Conservation (phyloP, 1,140 invertebrate species). For the Pentalonia nigronervosa region DNA sequence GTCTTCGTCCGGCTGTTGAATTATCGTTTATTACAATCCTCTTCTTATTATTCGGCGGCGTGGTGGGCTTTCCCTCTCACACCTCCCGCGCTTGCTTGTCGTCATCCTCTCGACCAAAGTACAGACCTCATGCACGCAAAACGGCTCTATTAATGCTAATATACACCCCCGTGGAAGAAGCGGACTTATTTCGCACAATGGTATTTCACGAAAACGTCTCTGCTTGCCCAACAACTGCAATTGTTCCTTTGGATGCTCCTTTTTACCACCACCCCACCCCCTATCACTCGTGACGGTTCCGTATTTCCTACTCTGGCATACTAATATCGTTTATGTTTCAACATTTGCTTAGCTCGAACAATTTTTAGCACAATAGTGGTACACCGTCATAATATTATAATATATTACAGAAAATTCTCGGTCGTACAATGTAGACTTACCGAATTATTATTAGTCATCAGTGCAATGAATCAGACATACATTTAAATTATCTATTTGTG, state of each 20-base stretch:
- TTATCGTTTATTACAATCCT: slow-evolving; percentile 56
- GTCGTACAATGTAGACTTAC: neutral
- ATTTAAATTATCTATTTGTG: neutral
- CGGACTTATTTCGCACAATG: neutral
- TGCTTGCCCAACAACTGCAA: slow-evolving; percentile 10
- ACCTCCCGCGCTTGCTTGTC: neutral
- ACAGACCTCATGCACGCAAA: slow-evolving; percentile 37
- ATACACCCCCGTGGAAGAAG: slow-evolving; percentile 13
- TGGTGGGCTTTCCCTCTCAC: neutral
- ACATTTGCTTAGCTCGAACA: neutral
- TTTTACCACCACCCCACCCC: neutral
- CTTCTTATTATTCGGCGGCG: slow-evolving; percentile 45
- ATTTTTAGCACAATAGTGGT: slow-evolving; percentile 10
- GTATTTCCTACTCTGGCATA: slow-evolving; percentile 8
- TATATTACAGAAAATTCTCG: neutral
- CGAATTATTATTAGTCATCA: neutral
- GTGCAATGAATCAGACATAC: neutral
- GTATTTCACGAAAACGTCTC: slow-evolving; percentile 38
- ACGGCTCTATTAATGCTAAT: slow-evolving; percentile 56
- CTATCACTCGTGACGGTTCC: neutral
- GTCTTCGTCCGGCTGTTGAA: slow-evolving; percentile 55
- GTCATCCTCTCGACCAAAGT: slow-evolving; percentile 15
- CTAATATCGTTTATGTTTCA: slow-evolving; percentile 37
- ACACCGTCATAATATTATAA: neutral
- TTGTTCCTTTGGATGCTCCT: slow-evolving; percentile 39